Evolutionary conservation across 1,140 invertebrate genomes (phyloP), one percentile per base, ranked within the genome.

Genomic region (Glossosoma conforme): DNA sequence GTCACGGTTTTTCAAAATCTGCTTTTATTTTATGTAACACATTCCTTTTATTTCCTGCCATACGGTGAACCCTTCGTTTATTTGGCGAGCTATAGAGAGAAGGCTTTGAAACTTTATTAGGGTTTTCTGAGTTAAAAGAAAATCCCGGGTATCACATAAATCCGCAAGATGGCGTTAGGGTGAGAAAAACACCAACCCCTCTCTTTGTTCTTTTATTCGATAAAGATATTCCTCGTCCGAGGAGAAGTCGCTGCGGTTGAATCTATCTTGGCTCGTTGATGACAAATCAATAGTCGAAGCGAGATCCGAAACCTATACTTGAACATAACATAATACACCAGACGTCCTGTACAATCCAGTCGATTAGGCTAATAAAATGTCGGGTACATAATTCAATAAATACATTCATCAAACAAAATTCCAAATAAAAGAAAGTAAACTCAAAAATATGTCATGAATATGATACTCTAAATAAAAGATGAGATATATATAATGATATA

Each of bases 61-160:
- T 36, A 43, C 38, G 38, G 47, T 24, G 42, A 40, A 41, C 47
- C 53, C 28, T 41, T 46, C 53, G 53, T 50, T 55, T 55, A 55
- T 50, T 55, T 44, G 40, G 45, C 38, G 32, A 49, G 25, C 52
- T 54, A 54, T 45, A 40, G 30, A 42, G 47, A 36, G 41, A 56
- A 56, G 24, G 53, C 48, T 49, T 47, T 49, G 54, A 51, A 56
- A 56, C 54, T 56, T 56, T 56, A 56, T 56, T 56, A 56, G 54
- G 54, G 54, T 56, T 55, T 48, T 46, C 35, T 32, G 47, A 56
- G 54, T 56, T 51, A 56, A 51, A 56, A 56, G 54, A 56, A 56
- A 56, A 56, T 56, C 47, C 54, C 36, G 42, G 47, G 43, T 41
- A 51, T 51, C 54, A 42, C 42, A 56, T 56, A 56, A 56, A 56